Evolutionary conservation across 2,888 invertebrate species (phyloP), one percentile per base, ranked within the genome.

Genomic region (Baccha elongata): DNA sequence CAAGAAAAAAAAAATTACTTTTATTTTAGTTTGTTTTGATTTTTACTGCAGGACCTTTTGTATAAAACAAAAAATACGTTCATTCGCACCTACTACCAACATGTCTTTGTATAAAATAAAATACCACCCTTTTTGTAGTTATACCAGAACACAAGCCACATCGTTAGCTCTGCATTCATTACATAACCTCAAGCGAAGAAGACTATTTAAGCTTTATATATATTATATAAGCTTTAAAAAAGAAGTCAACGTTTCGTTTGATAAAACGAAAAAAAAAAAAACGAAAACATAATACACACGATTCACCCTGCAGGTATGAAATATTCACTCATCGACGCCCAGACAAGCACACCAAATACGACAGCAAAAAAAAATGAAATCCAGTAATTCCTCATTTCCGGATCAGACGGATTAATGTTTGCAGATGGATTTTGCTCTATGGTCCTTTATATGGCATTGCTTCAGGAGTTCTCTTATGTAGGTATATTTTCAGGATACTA

Each of bases 361-460:
- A 48, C 19, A 69, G 53, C 37, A 64, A 19, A 35, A 29, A 53
- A 65, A 55, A 44, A 40, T 58, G 17, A 13, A 68, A 69, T 26
- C 64, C 78, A 64, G 83, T 83, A 83, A 83, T 83, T 78, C 78
- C 83, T 83, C 78, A 78, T 83, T 83, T 83, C 83, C 83, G 83
- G 83, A 83, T 83, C 83, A 83, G 83, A 83, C 83, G 83, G 83
- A 83, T 83, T 83, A 83, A 83, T 83, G 78, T 83, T 83, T 83
- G 83, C 83, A 83, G 83, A 83, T 83, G 83, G 83, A 83, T 78
- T 83, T 83, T 76, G 48, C 78, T 73, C 68, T 78, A 69, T 72
- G 68, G 72, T 64, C 72, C 72, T 73, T 83, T 37, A 32, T 5
- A 32, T 32, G 53, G 67, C 65, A 48, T 29, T 71, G 55, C 40